Percentiles rank a stretch among this genome's conserved stretches.
Conservation (phyloP, 2,888 invertebrate genomes). For the Drosophila anomalata region DNA sequence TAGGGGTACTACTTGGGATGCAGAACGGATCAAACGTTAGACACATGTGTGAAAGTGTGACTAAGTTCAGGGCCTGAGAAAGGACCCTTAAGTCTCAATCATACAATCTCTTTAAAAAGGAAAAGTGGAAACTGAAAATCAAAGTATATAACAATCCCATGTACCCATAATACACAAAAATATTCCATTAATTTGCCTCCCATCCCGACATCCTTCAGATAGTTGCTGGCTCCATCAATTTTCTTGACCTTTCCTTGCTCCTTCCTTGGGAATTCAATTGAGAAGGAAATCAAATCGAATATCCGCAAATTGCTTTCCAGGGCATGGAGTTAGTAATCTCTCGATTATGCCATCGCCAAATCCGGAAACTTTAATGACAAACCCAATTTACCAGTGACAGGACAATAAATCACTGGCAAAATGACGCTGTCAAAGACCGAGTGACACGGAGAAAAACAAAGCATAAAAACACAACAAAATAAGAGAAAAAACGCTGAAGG, state of each 20-base stretch:
- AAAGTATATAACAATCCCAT: no score
- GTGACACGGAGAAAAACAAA: constrained; percentile 45
- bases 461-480: not conserved
- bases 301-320: constrained; percentile 5
- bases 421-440: constrained; percentile 70
- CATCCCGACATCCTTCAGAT: not conserved
- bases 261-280: not conserved
- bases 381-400: constrained; percentile 63
- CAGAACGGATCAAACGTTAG: constrained; percentile 41
- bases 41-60: constrained; percentile 58
- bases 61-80: constrained; percentile 38
- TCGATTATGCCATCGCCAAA: constrained; percentile 50
- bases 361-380: constrained; percentile 68
- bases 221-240: constrained; percentile 1
- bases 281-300: constrained; percentile 8
- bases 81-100: not conserved
- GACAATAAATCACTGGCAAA: constrained; percentile 74
- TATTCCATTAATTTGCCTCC: not conserved
- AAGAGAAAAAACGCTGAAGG: constrained; percentile 12
- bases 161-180: not conserved
- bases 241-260: not conserved
- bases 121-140: no score
- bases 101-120: no score
- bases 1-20: not conserved
- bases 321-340: constrained; percentile 35